phyloP scores from a whole-genome alignment of 92 coral and sea anemone genomes.

The Epizoanthus rinbou region DNA sequence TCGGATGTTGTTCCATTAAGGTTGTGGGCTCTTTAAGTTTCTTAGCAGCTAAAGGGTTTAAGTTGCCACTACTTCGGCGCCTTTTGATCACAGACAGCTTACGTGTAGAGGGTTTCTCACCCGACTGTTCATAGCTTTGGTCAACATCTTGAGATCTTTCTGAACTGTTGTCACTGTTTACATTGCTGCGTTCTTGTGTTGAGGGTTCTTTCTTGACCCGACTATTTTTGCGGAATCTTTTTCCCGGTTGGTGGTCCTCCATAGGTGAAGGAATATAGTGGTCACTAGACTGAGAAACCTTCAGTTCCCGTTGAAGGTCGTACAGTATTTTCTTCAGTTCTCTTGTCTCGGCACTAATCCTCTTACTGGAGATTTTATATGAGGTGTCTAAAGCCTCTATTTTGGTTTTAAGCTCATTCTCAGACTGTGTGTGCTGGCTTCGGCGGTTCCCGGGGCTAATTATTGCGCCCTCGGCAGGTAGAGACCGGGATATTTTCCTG shows the following conservation, averaged over 20 bases:
- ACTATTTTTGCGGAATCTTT: conserved; percentile 25
- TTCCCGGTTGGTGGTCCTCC: conserved; percentile 42
- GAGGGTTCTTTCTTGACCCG: conserved; percentile 41
- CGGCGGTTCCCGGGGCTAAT: conserved; percentile 34
- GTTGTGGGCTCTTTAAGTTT: conserved; percentile 25
- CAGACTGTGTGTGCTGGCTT: conserved; percentile 58
- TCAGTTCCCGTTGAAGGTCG: conserved; percentile 62
- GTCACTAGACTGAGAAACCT: conserved; percentile 47
- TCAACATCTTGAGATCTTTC: conserved; percentile 13
- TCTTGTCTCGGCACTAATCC: conserved; percentile 66
- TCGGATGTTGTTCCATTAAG: conserved; percentile 8
- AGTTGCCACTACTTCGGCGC: conserved; percentile 39
- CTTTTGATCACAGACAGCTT: conserved; percentile 26
- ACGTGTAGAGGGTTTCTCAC: not conserved
- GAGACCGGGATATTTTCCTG: conserved; percentile 47
- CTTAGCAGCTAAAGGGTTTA: conserved; percentile 15
- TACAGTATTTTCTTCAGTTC: conserved; percentile 67
- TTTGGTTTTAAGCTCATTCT: conserved; percentile 70
- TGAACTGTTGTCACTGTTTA: conserved; percentile 8
- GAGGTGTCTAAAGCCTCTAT: conserved; percentile 70
- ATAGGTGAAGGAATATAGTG: conserved; percentile 57
- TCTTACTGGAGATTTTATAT: conserved; percentile 64
- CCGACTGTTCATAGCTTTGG: conserved; percentile 7
- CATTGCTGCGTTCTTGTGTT: conserved; percentile 28
- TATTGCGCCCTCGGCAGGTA: conserved; percentile 37